phyloP scores from a whole-genome alignment of 2,888 invertebrate genomes.

The Cerastoderma edule region DNA sequence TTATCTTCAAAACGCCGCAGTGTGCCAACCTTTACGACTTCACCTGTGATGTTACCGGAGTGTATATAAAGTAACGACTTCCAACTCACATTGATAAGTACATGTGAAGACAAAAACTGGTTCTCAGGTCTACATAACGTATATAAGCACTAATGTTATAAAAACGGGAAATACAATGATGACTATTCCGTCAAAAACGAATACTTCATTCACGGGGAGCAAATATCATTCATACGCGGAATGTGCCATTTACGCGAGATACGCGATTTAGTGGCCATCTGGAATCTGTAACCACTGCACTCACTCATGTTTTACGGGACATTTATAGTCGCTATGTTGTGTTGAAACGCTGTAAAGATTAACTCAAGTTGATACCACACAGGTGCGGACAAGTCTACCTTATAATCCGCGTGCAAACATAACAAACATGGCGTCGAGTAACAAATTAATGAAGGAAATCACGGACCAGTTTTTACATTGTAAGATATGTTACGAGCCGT shows the following conservation, averaged over 20 bases:
- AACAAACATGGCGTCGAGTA: constrained; percentile 74
- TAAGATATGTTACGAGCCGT: constrained; percentile 82
- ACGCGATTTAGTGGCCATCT: not conserved
- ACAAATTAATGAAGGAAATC: constrained; percentile 81
- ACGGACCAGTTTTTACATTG: constrained; percentile 83
- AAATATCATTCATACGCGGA: too few species aligned
- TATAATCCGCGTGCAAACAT: not conserved
- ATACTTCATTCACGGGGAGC: not conserved
- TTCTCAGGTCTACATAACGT: too few species aligned
- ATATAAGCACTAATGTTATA: too few species aligned
- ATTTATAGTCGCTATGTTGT: not conserved
- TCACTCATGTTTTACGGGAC: not conserved
- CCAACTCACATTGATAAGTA: too few species aligned
- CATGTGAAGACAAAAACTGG: too few species aligned
- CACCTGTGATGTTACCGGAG: not conserved
- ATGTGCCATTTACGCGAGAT: constrained; percentile 4
- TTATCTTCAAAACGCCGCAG: not conserved
- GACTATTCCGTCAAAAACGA: constrained; percentile 8
- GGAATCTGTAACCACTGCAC: constrained; percentile 12
- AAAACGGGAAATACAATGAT: too few species aligned
- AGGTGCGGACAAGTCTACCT: too few species aligned
- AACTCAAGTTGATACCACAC: constrained; percentile 5
- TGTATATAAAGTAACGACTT: constrained; percentile 8
- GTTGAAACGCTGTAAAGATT: constrained; percentile 13
- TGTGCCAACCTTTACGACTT: not conserved